Percentiles rank a stretch among this genome's conserved stretches.
phyloP scores from a whole-genome alignment of 1,140 invertebrate genomes.

The Micrasema minimum region DNA sequence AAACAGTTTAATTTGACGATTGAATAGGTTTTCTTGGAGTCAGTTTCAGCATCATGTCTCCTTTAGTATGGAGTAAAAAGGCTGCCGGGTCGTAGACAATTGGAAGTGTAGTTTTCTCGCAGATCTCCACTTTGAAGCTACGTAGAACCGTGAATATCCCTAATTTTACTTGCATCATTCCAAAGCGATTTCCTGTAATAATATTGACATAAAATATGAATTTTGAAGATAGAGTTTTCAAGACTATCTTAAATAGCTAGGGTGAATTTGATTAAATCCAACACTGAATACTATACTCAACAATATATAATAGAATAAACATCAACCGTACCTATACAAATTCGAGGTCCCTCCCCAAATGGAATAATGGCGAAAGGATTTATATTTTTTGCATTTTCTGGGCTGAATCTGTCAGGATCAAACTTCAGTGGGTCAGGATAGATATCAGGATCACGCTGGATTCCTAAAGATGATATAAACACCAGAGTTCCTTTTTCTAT shows the following conservation, averaged over 20 bases:
- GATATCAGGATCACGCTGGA: conserved; percentile 70
- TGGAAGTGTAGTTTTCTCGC: neutral
- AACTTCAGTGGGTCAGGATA: conserved; percentile 71
- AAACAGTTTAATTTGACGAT: too few species aligned
- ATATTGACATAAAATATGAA: too few species aligned
- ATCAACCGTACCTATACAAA: conserved; percentile 77
- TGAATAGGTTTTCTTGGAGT: neutral
- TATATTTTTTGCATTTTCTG: conserved; percentile 61
- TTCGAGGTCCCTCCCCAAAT: conserved; percentile 77
- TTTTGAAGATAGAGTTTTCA: too few species aligned
- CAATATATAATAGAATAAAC: too few species aligned
- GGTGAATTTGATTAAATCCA: too few species aligned
- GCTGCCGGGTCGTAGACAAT: neutral
- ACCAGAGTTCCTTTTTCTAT: conserved; percentile 67
- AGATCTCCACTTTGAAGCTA: conserved; percentile 56
- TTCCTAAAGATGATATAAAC: conserved; percentile 68
- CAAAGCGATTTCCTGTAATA: conserved; percentile 57
- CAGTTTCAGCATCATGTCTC: conserved; percentile 7
- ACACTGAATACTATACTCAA: too few species aligned
- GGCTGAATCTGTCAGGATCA: conserved; percentile 70
- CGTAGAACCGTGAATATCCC: conserved; percentile 58
- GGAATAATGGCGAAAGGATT: conserved; percentile 70
- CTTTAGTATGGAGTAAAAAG: conserved; percentile 1
- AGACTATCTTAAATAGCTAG: too few species aligned
- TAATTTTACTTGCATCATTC: conserved; percentile 61